Conservation (phyloP, 2,113 vertebrate species). For the Arothron firmamentum region DNA sequence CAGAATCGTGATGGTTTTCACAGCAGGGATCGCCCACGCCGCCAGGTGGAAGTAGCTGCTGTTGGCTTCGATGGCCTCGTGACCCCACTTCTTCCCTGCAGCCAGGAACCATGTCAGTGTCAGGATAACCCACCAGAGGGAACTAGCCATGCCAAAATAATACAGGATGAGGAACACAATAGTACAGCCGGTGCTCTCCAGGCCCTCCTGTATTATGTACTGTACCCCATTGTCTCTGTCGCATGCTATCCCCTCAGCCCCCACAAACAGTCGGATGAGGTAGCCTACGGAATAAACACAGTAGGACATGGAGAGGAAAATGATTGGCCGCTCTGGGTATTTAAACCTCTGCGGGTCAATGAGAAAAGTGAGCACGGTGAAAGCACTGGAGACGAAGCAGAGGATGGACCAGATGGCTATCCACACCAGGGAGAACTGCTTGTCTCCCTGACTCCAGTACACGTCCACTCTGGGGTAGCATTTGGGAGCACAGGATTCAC, state of each 20-base stretch:
- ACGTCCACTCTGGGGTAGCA: slow-evolving; percentile 91
- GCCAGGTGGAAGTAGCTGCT: slow-evolving; percentile 98
- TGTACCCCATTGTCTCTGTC: slow-evolving; percentile 91
- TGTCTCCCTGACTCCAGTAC: slow-evolving; percentile 94
- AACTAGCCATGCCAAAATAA: slow-evolving; percentile 98
- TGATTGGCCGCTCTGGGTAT: slow-evolving; percentile 96
- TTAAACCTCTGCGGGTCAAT: slow-evolving; percentile 92
- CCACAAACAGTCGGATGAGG: slow-evolving; percentile 92
- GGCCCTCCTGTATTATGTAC: slow-evolving; percentile 95
- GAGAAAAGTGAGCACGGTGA: slow-evolving; percentile 96
- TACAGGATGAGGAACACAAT: slow-evolving; percentile 96
- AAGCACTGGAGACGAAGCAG: slow-evolving; percentile 95
- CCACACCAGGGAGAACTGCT: slow-evolving; percentile 90
- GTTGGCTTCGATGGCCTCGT: slow-evolving; percentile 95
- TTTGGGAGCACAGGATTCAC: slow-evolving; percentile 89
- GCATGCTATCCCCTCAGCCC: slow-evolving; percentile 90
- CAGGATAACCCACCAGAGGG: slow-evolving; percentile 96
- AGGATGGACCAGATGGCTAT: slow-evolving; percentile 92
- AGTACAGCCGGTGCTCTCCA: slow-evolving; percentile 97
- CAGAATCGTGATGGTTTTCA: slow-evolving; percentile 95
- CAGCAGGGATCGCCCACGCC: slow-evolving; percentile 91
- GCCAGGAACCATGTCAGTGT: slow-evolving; percentile 96
- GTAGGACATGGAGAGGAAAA: slow-evolving; percentile 99
- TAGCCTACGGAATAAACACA: slow-evolving; percentile 94
- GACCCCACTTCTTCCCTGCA: slow-evolving; percentile 96